phyloP scores from a whole-genome alignment of 2,113 vertebrate species.

The Trogon surrucura region DNA sequence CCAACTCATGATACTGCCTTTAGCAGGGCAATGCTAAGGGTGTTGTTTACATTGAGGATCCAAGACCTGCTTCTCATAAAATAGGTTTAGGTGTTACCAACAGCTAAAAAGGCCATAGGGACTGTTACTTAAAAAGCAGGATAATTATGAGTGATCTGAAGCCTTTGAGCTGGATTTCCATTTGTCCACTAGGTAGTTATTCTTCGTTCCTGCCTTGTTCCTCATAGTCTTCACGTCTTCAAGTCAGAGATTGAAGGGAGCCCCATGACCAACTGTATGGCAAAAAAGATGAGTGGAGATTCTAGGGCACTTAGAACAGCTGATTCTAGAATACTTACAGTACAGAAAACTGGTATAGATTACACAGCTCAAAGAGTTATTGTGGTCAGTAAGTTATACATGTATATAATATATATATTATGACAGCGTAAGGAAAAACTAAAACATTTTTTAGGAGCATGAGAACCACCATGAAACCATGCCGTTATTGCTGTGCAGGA shows the following conservation, averaged over 20 bases:
- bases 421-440: not conserved
- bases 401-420: too few relatives aligned
- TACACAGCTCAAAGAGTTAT: not conserved
- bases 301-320: not conserved
- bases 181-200: not conserved
- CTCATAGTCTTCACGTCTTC: not conserved
- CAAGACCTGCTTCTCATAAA: not conserved
- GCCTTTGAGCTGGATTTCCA: not conserved
- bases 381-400: not conserved
- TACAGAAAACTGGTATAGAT: not conserved
- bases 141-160: not conserved
- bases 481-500: not conserved
- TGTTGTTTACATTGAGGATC: not conserved
- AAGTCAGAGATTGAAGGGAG: not conserved
- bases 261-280: not conserved
- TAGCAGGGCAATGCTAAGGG: not conserved
- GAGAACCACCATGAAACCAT: not conserved
- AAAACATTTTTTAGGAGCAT: not conserved
- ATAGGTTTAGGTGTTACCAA: not conserved
- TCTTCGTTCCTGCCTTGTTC: not conserved
- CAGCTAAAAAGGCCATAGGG: not conserved
- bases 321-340: not conserved
- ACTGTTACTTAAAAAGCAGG: not conserved
- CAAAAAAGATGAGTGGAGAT: not conserved
- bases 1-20: accelerated